Evolutionary conservation across 2,797 vertebrate genomes (phyloP).

Genomic region (Tenualosa thibaudeaui): DNA sequence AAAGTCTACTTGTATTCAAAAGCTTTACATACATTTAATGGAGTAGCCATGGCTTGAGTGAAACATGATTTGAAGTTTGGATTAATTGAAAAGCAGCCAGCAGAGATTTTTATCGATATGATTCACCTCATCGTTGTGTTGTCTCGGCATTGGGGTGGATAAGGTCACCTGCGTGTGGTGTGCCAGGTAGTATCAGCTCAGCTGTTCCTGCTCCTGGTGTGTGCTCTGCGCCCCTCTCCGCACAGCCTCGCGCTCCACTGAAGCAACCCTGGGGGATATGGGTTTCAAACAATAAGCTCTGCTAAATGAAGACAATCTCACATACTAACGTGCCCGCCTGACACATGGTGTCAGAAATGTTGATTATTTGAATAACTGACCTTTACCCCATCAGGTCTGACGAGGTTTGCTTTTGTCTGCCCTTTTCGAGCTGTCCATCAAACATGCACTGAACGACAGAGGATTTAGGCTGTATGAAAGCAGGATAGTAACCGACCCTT

Average conservation of each 20-base stretch:
- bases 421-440: conserved; percentile 19
- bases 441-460: not conserved
- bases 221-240: not conserved
- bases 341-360: conserved; percentile 13
- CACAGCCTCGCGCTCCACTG: not conserved
- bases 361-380: conserved; percentile 17
- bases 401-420: not conserved
- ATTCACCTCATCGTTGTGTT: not conserved
- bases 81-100: not conserved
- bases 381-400: not conserved
- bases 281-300: conserved; percentile 6
- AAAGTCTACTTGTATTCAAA: not conserved
- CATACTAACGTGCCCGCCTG: not conserved
- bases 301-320: conserved; percentile 14
- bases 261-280: not conserved
- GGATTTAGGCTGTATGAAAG: not conserved
- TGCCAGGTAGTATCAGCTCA: not conserved
- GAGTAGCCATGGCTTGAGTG: not conserved
- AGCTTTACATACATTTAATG: not conserved
- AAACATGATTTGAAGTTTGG: not conserved
- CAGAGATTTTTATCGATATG: not conserved
- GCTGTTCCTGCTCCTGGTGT: not conserved
- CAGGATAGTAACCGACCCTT: not conserved
- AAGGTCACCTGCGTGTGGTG: not conserved
- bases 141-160: not conserved